Percentiles rank a stretch among this genome's conserved stretches.
Evolutionary conservation across 2,797 vertebrate species (phyloP).

Genomic region (Sparidentex hasta): DNA sequence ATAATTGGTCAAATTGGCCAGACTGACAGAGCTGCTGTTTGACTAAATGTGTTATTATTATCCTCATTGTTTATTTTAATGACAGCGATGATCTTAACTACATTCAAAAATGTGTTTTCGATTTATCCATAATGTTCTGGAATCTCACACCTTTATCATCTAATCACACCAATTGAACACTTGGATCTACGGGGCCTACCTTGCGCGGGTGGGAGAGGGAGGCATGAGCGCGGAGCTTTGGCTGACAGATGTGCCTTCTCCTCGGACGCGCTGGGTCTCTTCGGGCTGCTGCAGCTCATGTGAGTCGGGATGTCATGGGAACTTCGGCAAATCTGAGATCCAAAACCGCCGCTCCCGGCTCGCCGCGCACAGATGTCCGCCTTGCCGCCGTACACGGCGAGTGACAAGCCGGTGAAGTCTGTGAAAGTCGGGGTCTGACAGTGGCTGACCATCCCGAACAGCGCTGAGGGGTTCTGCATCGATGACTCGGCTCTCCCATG

Average conservation of each 20-base stretch:
- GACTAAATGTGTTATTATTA: not conserved
- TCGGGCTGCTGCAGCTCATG: conserved; percentile 71
- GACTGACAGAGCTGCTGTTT: conserved; percentile 17
- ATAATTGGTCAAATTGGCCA: conserved; percentile 14
- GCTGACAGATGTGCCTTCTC: conserved; percentile 76
- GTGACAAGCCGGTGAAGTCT: conserved; percentile 82
- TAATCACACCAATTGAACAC: not conserved
- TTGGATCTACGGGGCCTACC: conserved; percentile 67
- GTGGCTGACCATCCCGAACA: conserved; percentile 87
- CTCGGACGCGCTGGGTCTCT: conserved; percentile 61
- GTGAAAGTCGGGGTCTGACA: conserved; percentile 80
- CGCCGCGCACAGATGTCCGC: conserved; percentile 81
- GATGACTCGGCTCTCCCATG: conserved; percentile 72
- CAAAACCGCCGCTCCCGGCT: conserved; percentile 66
- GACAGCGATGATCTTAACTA: not conserved
- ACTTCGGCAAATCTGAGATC: conserved; percentile 73
- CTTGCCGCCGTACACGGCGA: conserved; percentile 82
- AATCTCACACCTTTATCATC: not conserved
- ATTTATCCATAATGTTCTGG: not conserved
- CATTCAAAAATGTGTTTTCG: not conserved
- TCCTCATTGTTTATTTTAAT: not conserved
- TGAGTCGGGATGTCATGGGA: conserved; percentile 62
- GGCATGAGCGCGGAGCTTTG: conserved; percentile 75
- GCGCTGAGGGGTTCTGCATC: conserved; percentile 82
- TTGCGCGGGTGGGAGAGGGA: conserved; percentile 75